Percentiles rank a stretch among this genome's conserved stretches.
Evolutionary conservation across 92 coral and sea anemone species (phyloP).

Genomic region (Umimayanthus chanpuru): DNA sequence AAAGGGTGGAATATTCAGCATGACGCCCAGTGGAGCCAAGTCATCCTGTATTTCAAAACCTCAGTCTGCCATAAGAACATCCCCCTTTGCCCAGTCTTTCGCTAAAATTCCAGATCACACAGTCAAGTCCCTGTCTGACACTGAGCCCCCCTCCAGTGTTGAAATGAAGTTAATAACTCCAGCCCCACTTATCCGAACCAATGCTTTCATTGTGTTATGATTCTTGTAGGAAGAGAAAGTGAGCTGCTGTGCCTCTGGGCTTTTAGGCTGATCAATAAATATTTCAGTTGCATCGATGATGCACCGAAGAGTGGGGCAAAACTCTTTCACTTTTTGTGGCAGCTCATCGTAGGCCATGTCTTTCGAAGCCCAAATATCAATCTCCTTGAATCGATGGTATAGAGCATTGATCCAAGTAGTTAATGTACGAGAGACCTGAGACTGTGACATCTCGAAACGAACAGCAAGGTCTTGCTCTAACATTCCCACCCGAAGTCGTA

Average conservation of each 20-base stretch:
- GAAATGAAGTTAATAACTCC: constrained; percentile 52
- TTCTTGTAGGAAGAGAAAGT: constrained; percentile 45
- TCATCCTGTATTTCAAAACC: constrained; percentile 62
- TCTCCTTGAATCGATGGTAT: constrained; percentile 46
- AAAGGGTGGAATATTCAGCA: constrained; percentile 52
- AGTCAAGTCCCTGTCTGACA: constrained; percentile 54
- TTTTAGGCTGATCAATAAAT: constrained; percentile 51
- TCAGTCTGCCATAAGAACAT: constrained; percentile 61
- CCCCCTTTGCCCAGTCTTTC: constrained; percentile 59
- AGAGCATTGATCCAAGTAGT: constrained; percentile 47
- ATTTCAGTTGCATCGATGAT: constrained; percentile 58
- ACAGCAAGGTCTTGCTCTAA: constrained; percentile 47
- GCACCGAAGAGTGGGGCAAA: constrained; percentile 49
- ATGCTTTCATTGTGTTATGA: constrained; percentile 49
- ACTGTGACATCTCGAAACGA: constrained; percentile 37
- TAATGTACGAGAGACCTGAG: constrained; percentile 41
- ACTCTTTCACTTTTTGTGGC: constrained; percentile 48
- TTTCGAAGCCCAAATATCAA: constrained; percentile 43
- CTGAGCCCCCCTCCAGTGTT: constrained; percentile 48
- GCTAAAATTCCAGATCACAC: constrained; percentile 47
- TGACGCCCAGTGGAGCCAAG: constrained; percentile 51
- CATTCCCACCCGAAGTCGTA: constrained; percentile 52
- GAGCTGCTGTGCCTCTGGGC: constrained; percentile 49
- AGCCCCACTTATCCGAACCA: constrained; percentile 55
- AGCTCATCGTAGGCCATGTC: constrained; percentile 35